Evolutionary conservation across 2,888 invertebrate genomes (phyloP).

Genomic region (Eupelmus urozonus): DNA sequence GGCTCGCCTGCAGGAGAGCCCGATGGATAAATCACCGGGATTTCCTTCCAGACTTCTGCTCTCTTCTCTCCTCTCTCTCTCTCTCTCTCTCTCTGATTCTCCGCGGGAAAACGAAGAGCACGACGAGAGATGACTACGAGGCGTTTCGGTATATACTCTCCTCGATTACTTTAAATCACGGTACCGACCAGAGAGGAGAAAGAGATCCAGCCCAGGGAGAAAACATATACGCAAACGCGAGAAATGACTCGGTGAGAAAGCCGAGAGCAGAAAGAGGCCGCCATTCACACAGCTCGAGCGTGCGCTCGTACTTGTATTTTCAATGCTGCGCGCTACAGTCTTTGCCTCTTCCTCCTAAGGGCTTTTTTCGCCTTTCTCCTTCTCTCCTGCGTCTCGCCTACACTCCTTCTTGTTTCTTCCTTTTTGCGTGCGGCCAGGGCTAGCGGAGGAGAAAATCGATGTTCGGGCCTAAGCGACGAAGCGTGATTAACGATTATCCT

Average conservation of each 20-base stretch:
- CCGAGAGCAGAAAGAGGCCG: conserved; percentile 18
- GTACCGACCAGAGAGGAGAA: conserved; percentile 5
- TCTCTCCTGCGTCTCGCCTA: neutral
- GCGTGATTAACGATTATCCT: conserved; percentile 48
- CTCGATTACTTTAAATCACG: conserved; percentile 46
- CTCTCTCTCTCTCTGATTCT: conserved; percentile 3
- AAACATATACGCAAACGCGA: conserved; percentile 11
- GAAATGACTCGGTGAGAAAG: conserved; percentile 35
- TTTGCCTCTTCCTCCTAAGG: neutral
- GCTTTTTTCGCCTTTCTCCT: neutral
- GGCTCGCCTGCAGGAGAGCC: too few species aligned
- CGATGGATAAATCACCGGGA: conserved; percentile 62
- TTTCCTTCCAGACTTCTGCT: conserved; percentile 53
- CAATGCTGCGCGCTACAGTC: too few species aligned
- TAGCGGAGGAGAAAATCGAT: conserved; percentile 48
- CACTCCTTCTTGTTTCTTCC: neutral
- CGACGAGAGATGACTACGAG: neutral
- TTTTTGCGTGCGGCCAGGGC: neutral
- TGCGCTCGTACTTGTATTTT: neutral
- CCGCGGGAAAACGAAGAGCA: neutral
- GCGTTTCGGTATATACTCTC: conserved; percentile 35
- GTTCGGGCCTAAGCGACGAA: conserved; percentile 31
- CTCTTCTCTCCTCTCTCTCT: neutral
- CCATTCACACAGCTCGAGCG: conserved; percentile 10
- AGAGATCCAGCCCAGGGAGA: neutral